Conservation (phyloP, 2,888 invertebrate genomes). For the Anagyrus pseudococci region DNA sequence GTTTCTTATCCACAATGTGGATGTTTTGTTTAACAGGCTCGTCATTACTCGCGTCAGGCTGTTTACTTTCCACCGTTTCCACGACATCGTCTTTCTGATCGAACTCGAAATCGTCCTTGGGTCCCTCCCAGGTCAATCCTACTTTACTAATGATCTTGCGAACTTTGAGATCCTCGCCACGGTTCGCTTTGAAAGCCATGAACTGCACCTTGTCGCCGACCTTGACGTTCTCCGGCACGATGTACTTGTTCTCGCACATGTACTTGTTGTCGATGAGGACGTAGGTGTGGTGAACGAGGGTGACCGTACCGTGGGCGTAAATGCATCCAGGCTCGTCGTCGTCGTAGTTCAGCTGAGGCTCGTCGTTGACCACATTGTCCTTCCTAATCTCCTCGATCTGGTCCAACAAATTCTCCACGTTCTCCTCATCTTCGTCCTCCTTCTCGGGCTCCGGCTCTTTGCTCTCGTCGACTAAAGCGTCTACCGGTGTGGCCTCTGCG, state of each 20-base stretch:
- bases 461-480: too few relatives aligned
- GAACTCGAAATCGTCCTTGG: constrained; percentile 37
- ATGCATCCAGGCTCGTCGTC: constrained; percentile 44
- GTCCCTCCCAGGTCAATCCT: constrained; percentile 54
- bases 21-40: background rate
- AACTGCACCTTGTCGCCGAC: constrained; percentile 68
- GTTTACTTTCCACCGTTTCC: constrained; percentile 57
- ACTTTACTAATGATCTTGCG: constrained; percentile 67
- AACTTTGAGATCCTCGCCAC: constrained; percentile 63
- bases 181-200: constrained; percentile 63
- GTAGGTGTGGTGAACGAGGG: constrained; percentile 63
- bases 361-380: too few relatives aligned
- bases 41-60: constrained; percentile 59
- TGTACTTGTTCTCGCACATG: constrained; percentile 63
- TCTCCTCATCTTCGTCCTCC: too few relatives aligned
- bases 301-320: constrained; percentile 66
- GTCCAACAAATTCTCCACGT: too few relatives aligned
- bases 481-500: too few relatives aligned
- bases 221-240: constrained; percentile 57
- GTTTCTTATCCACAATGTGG: background rate
- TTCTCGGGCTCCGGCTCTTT: too few relatives aligned
- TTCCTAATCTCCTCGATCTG: too few relatives aligned
- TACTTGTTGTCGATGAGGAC: constrained; percentile 70
- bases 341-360: constrained; percentile 21
- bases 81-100: constrained; percentile 51